phyloP scores from a whole-genome alignment of 2,888 invertebrate species.

The Opisthograptis luteolata region DNA sequence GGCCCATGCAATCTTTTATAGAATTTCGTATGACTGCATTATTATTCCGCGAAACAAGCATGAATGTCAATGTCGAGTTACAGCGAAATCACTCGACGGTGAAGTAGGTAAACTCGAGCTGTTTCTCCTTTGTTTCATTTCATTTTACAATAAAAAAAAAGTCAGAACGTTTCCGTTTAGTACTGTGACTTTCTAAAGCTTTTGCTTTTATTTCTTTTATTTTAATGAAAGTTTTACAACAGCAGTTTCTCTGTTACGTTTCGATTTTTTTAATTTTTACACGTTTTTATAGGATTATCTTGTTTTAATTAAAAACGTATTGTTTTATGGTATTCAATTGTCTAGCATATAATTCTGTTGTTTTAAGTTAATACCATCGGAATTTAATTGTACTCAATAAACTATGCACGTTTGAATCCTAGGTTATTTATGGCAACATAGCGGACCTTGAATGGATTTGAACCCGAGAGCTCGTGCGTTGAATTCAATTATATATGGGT shows the following conservation, averaged over 20 bases:
- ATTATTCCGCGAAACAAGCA: slow-evolving; percentile 33
- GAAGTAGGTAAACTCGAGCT: slow-evolving; percentile 31
- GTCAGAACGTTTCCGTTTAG: background rate
- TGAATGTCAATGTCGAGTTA: slow-evolving; percentile 74
- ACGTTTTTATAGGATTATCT: too few relatives aligned
- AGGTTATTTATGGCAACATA: background rate
- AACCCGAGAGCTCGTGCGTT: background rate
- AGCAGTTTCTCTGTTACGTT: background rate
- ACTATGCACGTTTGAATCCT: background rate
- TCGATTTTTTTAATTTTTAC: too few relatives aligned
- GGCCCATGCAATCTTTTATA: slow-evolving; percentile 51
- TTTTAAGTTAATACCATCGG: too few relatives aligned
- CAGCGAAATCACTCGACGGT: slow-evolving; percentile 49
- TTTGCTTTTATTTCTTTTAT: slow-evolving; percentile 29
- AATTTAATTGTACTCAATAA: too few relatives aligned
- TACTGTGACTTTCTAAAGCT: slow-evolving; percentile 23
- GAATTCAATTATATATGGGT: background rate
- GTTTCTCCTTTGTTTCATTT: slow-evolving; percentile 17
- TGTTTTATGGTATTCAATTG: too few relatives aligned
- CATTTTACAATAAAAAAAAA: slow-evolving; percentile 13
- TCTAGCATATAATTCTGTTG: too few relatives aligned
- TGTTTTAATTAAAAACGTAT: too few relatives aligned
- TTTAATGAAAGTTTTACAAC: slow-evolving; percentile 14
- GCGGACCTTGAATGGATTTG: background rate
- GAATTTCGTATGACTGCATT: slow-evolving; percentile 49